phyloP scores from a whole-genome alignment of 2,113 vertebrate species.

The Salvelinus fontinalis region DNA sequence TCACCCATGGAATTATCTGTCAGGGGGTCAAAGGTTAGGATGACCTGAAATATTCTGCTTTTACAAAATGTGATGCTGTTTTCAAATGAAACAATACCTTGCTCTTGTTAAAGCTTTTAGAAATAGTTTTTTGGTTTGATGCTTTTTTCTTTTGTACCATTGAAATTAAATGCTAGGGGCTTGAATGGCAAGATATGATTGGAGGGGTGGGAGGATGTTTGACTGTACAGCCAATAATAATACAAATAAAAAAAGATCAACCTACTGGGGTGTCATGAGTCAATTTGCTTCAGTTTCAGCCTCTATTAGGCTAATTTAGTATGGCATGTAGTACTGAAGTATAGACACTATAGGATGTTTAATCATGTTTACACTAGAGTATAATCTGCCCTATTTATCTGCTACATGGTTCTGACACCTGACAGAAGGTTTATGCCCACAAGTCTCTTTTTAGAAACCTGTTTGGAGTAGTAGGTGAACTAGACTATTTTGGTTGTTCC shows the following conservation, averaged over 20 bases:
- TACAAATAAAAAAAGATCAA: conserved; percentile 57
- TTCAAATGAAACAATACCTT: conserved; percentile 10
- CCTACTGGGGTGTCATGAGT: neutral
- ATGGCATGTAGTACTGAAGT: no score
- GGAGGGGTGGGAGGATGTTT: conserved; percentile 80
- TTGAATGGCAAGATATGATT: conserved; percentile 72
- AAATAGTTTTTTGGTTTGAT: neutral
- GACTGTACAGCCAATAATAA: conserved; percentile 85
- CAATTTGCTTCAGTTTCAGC: no score
- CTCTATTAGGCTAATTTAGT: neutral
- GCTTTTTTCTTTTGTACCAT: conserved; percentile 76
- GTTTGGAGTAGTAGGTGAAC: no score
- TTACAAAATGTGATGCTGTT: neutral
- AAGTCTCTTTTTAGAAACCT: no score
- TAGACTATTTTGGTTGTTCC: no score
- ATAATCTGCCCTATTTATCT: no score
- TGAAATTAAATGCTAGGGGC: conserved; percentile 77
- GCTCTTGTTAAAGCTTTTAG: conserved; percentile 11
- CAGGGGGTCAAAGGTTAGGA: neutral
- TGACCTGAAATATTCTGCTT: neutral
- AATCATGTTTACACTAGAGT: no score
- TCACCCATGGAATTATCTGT: neutral
- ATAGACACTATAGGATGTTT: no score
- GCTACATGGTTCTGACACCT: no score
- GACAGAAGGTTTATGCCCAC: no score